phyloP scores from a whole-genome alignment of 2,113 vertebrate genomes.

The Campylomormyrus tamandua region DNA sequence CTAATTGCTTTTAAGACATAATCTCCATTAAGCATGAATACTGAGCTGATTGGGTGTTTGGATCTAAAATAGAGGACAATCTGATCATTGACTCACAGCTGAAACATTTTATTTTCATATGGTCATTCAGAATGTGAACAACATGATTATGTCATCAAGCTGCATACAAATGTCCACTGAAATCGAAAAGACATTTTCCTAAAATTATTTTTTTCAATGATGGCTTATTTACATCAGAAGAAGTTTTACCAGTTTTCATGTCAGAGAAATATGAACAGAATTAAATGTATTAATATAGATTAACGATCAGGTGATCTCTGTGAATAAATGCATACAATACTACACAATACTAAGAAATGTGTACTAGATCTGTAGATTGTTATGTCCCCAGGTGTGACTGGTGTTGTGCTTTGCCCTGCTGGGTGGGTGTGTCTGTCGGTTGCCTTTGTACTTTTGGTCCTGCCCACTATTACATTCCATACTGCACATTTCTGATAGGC shows the following conservation, averaged over 20 bases:
- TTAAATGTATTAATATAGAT: neutral
- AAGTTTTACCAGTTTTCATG: neutral
- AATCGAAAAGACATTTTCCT: neutral
- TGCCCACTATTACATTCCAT: neutral
- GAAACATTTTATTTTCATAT: neutral
- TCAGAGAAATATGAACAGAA: neutral
- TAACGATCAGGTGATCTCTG: neutral
- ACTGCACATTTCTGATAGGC: neutral
- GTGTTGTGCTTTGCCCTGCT: neutral
- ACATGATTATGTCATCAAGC: constrained; percentile 17
- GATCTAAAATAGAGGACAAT: neutral
- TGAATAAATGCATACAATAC: neutral
- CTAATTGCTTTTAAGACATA: constrained; percentile 68
- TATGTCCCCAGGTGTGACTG: neutral
- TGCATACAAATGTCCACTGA: constrained; percentile 19
- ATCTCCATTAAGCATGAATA: constrained; percentile 64
- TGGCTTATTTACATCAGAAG: neutral
- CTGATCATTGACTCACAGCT: neutral
- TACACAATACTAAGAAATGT: neutral
- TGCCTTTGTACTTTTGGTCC: neutral
- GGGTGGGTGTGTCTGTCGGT: neutral
- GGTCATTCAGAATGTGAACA: constrained; percentile 24
- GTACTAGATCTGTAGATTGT: neutral
- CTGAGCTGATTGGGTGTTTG: constrained; percentile 59
- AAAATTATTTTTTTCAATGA: neutral